Base-by-base conservation (phyloP, 2,113 vertebrate genomes). In the Aphelocoma coerulescens region DNA sequence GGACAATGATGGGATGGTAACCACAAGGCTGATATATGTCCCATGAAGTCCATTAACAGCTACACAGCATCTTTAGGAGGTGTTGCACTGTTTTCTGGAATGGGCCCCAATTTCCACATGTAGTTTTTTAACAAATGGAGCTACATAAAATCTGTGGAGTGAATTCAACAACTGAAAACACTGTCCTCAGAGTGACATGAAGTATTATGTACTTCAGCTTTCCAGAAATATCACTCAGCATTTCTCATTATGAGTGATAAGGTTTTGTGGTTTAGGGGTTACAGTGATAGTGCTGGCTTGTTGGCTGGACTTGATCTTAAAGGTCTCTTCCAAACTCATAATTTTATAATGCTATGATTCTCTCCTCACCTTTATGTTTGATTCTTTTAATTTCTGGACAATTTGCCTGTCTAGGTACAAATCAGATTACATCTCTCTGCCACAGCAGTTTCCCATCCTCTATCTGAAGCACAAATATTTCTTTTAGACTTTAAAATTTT, bases 101-200 rank as follows among this genome's bases (percentile, higher is more conserved):
- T 12, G 11, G 33, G 15, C 3, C 33, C 9, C n/a, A 49, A 10
- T 0, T 0, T 48, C n/a, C 54, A 43, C 35, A 10, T 3, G 7
- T 10, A 55, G 14, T 15, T 86, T 62, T 61, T 44, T 46, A 65
- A 49, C 41, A 69, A 62, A 79, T 41, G 23, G 57, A 73, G n/a
- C 58, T 37, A 66, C 71, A 12, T 21, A 54, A 46, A 81, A 89
- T 69, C 27, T 23, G 28, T 52, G 37, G 66, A 87, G 37, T 44
- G 30, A 92, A 89, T 74, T 91, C 21, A 63, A 7, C 39, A 71
- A 4, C 44, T 79, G 61, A 54, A 17, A 75, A 73, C 4, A 1
- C 16, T 24, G 6, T 30, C 26, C 55, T 77, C 33, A 66, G 54
- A 78, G 35, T n/a, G 54, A 79, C 23, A 66, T 21, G 13, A 61